A percentile compares a stretch with the other conserved stretches of the same genome.
phyloP scores from a whole-genome alignment of 1,140 invertebrate species.

The Lordiphosa collinella region DNA sequence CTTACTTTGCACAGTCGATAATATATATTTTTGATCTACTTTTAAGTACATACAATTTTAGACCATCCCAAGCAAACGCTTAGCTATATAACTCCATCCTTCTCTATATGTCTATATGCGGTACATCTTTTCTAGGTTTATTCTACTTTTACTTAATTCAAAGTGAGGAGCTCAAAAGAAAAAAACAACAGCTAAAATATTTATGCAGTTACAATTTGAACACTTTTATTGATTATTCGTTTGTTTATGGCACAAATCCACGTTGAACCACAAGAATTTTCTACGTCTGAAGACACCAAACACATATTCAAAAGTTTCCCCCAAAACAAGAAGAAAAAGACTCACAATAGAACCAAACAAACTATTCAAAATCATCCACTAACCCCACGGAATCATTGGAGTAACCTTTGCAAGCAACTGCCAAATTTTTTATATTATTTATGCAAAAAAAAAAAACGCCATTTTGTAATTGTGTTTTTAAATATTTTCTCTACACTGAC shows the following conservation, averaged over 20 bases:
- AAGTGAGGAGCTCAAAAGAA: constrained; percentile 42
- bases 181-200: constrained; percentile 33
- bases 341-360: no score
- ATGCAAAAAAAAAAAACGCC: constrained; percentile 13
- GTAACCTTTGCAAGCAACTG: constrained; percentile 20
- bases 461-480: constrained; percentile 50
- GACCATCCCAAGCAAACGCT: constrained; percentile 37
- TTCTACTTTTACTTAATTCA: constrained; percentile 57
- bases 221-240: constrained; percentile 3
- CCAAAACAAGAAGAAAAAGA: no score
- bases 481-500: constrained; percentile 54
- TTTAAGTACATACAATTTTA: constrained; percentile 46
- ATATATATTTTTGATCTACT: constrained; percentile 47
- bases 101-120: constrained; percentile 23
- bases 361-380: constrained; percentile 4
- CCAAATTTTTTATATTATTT: constrained; percentile 34
- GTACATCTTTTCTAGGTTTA: constrained; percentile 49
- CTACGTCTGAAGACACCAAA: constrained; percentile 26
- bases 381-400: constrained; percentile 26
- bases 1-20: constrained; percentile 50
- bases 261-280: constrained; percentile 56
- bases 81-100: constrained; percentile 32
- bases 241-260: constrained; percentile 5
- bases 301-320: no score
- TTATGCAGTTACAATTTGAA: constrained; percentile 29